These are phyloP conservation scores for Bilobella aurantiaca DNA, from an alignment of 1,140 invertebrate genomes.

Conservation along the genomic window DNA sequence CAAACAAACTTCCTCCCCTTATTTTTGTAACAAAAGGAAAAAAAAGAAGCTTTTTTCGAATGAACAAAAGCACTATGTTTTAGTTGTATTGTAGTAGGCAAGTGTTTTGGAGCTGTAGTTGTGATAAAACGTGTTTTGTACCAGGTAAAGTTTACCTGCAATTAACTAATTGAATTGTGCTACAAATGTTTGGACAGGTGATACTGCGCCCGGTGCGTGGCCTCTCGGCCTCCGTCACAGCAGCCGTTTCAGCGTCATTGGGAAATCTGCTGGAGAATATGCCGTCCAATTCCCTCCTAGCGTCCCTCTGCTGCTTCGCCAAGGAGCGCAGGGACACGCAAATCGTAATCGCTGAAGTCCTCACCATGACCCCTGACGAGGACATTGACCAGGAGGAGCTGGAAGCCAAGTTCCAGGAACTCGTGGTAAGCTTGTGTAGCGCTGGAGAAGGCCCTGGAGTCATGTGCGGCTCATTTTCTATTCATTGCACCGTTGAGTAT, in stretches of 20 bases:
- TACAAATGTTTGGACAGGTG: not conserved
- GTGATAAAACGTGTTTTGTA: not conserved
- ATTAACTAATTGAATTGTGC: not conserved
- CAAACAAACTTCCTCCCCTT: not conserved
- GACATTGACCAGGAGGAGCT: slow-evolving; percentile 54
- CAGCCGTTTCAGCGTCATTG: not conserved
- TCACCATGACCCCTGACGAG: slow-evolving; percentile 2
- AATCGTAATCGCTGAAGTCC: slow-evolving; percentile 2
- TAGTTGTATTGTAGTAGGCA: too few relatives aligned
- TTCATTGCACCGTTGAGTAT: too few relatives aligned
- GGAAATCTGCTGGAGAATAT: not conserved
- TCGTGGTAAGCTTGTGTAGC: too few relatives aligned
- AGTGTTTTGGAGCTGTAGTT: too few relatives aligned
- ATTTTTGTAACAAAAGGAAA: too few relatives aligned
- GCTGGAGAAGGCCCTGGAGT: too few relatives aligned
- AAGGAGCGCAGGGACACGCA: not conserved
- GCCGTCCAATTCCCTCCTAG: not conserved
- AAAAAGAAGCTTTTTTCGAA: too few relatives aligned
- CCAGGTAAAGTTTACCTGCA: not conserved
- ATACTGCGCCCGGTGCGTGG: not conserved
- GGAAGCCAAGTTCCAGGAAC: slow-evolving; percentile 83
- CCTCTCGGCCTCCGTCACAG: not conserved
- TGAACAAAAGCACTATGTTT: too few relatives aligned
- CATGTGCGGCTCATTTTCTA: too few relatives aligned
- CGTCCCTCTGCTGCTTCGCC: not conserved